Percentiles rank a stretch among this genome's conserved stretches.
These are phyloP conservation scores for Steinernema khuongi DNA, from an alignment of 1,140 invertebrate species.

Conservation along the genomic window DNA sequence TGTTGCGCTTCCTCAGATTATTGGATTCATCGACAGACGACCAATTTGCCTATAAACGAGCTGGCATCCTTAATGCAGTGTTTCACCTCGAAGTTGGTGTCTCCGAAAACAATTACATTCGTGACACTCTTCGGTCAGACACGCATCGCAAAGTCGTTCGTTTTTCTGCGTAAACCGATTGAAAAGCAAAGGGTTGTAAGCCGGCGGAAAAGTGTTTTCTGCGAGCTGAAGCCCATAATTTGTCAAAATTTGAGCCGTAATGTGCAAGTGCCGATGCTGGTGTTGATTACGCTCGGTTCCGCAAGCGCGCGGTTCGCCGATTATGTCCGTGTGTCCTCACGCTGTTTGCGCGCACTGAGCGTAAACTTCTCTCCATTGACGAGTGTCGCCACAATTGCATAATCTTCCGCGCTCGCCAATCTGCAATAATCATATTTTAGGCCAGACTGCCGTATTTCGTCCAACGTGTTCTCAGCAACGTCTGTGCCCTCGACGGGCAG, in stretches of 20 bases:
- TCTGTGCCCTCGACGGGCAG: constrained; percentile 5
- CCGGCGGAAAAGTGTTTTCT: background rate
- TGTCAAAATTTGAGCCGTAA: background rate
- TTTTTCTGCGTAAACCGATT: too few species aligned
- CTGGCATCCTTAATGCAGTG: too few species aligned
- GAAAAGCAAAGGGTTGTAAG: background rate
- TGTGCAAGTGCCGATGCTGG: background rate
- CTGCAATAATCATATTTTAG: constrained; percentile 15
- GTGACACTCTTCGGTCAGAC: too few species aligned
- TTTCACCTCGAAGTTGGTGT: too few species aligned
- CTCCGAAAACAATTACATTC: too few species aligned
- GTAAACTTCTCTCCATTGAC: background rate
- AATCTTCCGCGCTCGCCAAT: background rate
- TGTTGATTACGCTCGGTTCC: background rate
- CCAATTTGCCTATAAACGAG: too few species aligned
- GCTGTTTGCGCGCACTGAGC: background rate
- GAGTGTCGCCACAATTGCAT: constrained; percentile 3
- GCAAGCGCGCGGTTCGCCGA: background rate
- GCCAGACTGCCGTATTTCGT: constrained; percentile 1
- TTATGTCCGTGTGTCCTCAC: background rate
- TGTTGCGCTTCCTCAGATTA: too few species aligned
- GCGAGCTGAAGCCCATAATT: background rate
- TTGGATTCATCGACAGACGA: too few species aligned
- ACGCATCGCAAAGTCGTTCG: too few species aligned
- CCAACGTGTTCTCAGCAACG: background rate